Evolutionary conservation across 2,888 invertebrate genomes (phyloP), one percentile per base, ranked within the genome.

Genomic region (Eueremaeus valkanovi): DNA sequence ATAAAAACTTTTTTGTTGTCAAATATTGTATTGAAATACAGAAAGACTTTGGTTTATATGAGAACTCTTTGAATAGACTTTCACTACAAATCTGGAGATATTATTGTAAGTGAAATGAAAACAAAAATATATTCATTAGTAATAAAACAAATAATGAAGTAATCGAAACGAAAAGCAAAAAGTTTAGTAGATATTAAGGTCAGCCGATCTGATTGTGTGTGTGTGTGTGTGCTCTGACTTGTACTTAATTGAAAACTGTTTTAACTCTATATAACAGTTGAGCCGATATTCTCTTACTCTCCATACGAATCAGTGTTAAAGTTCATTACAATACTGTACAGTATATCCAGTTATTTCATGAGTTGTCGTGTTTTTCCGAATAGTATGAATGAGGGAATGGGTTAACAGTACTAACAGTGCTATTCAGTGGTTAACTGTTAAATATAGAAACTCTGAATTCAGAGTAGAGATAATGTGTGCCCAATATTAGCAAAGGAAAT

Each of bases 401-500:
- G 27, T 61, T 61, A 61, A 27, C 21, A 55, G 27, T 55, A 24
- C 8, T 55, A n/a, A n/a, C n/a, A n/a, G n/a, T n/a, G n/a, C n/a
- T n/a, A n/a, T n/a, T n/a, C n/a, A n/a, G n/a, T n/a, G n/a, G 6
- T 21, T 55, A 5, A 21, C 18, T 61, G 31, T 16, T 36, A 66
- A 66, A 66, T 66, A 36, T 66, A 66, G 40, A 36, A 61, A 61
- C 16, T 24, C 11, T 55, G 29, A 55, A 6, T 55, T 55, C 55
- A 55, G 24, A 3, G 21, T n/a, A 21, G 21, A 36, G 66, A 66
- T 66, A 66, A 18, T 66, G 36, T 27, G 66, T 66, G 33, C 36
- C 40, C 66, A 29, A 21, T 66, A 66, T 21, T 66, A 31, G 31
- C 29, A 16, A 61, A 61, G 61, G 61, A 61, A 61, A 61, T 61